Conservation (phyloP, 2,113 vertebrate genomes). For the Ptychochromis oligacanthus region DNA sequence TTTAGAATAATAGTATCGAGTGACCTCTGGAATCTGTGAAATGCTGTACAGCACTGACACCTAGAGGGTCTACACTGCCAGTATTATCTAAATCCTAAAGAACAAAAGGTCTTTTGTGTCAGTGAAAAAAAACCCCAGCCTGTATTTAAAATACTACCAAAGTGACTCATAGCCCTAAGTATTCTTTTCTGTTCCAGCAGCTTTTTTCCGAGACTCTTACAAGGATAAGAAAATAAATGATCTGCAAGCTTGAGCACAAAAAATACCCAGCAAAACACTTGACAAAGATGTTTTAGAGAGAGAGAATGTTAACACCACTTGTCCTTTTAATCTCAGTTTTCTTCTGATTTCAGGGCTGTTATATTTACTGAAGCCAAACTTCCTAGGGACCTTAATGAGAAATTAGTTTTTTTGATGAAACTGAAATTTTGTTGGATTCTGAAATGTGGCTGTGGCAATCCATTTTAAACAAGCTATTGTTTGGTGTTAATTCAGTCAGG, state of each 20-base stretch:
- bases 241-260: background rate
- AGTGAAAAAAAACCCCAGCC: background rate
- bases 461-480: slow-evolving; percentile 13
- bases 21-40: slow-evolving; percentile 3
- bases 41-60: slow-evolving; percentile 55
- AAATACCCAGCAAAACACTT: background rate
- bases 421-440: background rate
- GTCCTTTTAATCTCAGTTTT: background rate
- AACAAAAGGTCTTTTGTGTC: slow-evolving; percentile 66
- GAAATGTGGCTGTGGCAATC: background rate
- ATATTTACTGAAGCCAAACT: background rate
- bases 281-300: background rate
- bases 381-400: background rate
- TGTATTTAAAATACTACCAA: background rate
- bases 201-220: background rate
- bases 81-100: background rate
- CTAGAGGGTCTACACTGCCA: slow-evolving; percentile 54
- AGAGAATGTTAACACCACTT: background rate
- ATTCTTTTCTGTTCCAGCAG: background rate
- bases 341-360: background rate
- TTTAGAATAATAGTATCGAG: background rate
- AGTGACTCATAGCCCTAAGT: background rate
- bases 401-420: background rate
- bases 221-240: background rate
- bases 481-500: background rate